Base-by-base conservation (phyloP, 2,113 vertebrate species). In the Xiphophorus couchianus region DNA sequence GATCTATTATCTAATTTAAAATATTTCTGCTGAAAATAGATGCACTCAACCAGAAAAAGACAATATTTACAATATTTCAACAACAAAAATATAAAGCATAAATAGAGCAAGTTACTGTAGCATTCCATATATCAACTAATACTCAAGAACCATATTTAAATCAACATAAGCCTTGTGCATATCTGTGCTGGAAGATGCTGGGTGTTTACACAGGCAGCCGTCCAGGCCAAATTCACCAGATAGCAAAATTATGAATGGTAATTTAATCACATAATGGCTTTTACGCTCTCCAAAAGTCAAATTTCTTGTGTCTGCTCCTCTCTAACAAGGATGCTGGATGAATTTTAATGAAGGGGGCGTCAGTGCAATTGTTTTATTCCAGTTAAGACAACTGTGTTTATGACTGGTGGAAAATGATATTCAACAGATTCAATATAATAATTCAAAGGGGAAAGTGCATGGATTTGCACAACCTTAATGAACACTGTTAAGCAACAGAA, bases 241-340 rank as follows among this genome's bases (percentile, higher is more conserved):
- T 74, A 81, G 77, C 60, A 83, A 85, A 88, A 90, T 87, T 85
- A 86, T 88, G 82, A 91, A 88, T 87, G 82, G 84, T 86, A 90
- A 90, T 93, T 92, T 85, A 88, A 91, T 92, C 87, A 82, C 85
- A 89, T 88, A 87, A 91, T 87, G 79, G 85, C 79, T 84, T 69
- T 85, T 71, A 74, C 77, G 80, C 87, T 88, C 83, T 85, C 79
- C 75, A 84, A 86, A 86, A 74, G 73, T 84, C 77, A 83, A 84
- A 92, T 90, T 91, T 82, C 78, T 90, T 72, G 69, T 77, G 74
- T 80, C 89, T 84, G 74, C 70, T 82, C 71, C 80, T 77, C 77
- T 83, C 77, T 79, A 88, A 84, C 76, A 86, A 84, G 73, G n/a
- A 80, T 83, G 86, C 69, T 13, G 69, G 65, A 73, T 86, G 87